Evolutionary conservation across 2,113 vertebrate species (phyloP).

Genomic region (Oryzias curvinotus): DNA sequence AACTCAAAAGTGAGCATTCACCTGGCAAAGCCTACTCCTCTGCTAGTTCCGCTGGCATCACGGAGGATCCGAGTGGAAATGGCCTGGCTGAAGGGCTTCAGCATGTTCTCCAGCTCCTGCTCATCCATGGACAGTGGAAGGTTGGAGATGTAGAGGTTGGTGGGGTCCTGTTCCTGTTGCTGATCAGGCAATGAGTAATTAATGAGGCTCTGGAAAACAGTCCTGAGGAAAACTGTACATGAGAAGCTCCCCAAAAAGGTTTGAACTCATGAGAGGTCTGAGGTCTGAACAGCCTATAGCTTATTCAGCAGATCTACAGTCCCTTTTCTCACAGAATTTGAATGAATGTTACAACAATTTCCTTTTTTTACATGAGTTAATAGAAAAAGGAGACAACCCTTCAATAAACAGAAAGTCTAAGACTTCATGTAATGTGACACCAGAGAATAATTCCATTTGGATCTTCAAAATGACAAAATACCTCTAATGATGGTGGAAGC

Average conservation of each 20-base stretch:
- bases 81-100: slow-evolving; percentile 93
- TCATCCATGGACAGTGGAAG: slow-evolving; percentile 91
- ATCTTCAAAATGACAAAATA: slow-evolving; percentile 38
- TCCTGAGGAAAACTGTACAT: too few species aligned
- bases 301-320: too few species aligned
- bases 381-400: slow-evolving; percentile 18
- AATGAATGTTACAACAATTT: too few species aligned
- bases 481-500: slow-evolving; percentile 21
- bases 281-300: background rate
- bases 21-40: slow-evolving; percentile 93
- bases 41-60: slow-evolving; percentile 86
- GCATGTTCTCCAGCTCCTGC: slow-evolving; percentile 90
- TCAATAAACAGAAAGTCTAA: slow-evolving; percentile 29
- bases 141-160: slow-evolving; percentile 94
- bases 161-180: slow-evolving; percentile 97
- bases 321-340: too few species aligned
- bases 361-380: too few species aligned
- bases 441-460: slow-evolving; percentile 50
- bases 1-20: slow-evolving; percentile 36
- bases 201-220: background rate
- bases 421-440: slow-evolving; percentile 53
- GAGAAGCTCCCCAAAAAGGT: too few species aligned
- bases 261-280: background rate
- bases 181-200: slow-evolving; percentile 47
- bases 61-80: slow-evolving; percentile 92